These are phyloP conservation scores for Drosophila vallismaia DNA, from an alignment of 2,888 invertebrate genomes.

Conservation along the genomic window DNA sequence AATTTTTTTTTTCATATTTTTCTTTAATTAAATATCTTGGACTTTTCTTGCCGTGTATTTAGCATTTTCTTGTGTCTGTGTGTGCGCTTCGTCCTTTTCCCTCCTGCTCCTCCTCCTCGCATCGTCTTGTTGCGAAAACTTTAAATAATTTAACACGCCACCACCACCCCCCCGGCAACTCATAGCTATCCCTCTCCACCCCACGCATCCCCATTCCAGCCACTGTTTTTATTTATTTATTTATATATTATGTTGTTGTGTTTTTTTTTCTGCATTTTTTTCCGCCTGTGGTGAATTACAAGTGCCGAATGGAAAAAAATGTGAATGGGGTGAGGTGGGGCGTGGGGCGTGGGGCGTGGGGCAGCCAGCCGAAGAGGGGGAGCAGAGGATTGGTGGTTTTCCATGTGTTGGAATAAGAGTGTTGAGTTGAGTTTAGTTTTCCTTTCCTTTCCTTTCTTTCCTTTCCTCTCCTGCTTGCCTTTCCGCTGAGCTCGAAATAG, in stretches of 20 bases:
- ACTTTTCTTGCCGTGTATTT: neutral
- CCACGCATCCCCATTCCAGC: neutral
- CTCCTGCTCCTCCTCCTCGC: conserved; percentile 20
- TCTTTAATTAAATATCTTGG: too few relatives aligned
- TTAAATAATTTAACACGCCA: conserved; percentile 65
- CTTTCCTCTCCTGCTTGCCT: too few relatives aligned
- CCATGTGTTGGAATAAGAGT: conserved; percentile 59
- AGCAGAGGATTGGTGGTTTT: conserved; percentile 24
- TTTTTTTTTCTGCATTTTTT: neutral
- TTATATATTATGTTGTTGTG: neutral
- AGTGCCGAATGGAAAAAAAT: conserved; percentile 48
- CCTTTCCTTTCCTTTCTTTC: too few relatives aligned
- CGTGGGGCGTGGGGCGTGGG: too few relatives aligned
- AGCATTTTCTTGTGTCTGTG: neutral
- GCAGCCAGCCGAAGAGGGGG: neutral
- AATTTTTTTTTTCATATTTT: too few relatives aligned
- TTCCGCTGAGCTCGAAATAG: conserved; percentile 3
- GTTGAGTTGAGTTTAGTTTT: conserved; percentile 41
- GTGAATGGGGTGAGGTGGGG: neutral
- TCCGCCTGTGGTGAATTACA: conserved; percentile 66
- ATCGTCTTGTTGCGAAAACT: conserved; percentile 59
- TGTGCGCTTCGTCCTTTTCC: conserved; percentile 14
- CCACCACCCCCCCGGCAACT: too few relatives aligned
- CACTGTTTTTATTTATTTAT: neutral
- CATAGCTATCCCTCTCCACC: too few relatives aligned